A percentile compares a stretch with the other conserved stretches of the same genome.
These are phyloP conservation scores for Suricata suricatta DNA, from an alignment of 2,113 vertebrate species.

Conservation along the genomic window DNA sequence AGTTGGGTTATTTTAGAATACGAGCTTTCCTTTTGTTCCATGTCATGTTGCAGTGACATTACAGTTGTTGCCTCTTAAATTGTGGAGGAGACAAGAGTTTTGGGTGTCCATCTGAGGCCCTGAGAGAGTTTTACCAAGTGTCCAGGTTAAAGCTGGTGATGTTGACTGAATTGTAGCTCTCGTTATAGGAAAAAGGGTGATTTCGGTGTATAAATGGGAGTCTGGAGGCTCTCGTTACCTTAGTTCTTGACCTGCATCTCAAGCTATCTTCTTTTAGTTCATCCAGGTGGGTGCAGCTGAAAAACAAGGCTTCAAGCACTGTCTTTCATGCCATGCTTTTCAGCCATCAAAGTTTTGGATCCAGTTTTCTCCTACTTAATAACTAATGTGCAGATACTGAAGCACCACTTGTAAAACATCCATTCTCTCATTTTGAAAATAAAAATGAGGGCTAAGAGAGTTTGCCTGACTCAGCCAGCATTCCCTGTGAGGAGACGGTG, in stretches of 20 bases:
- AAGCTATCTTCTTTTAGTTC: neutral
- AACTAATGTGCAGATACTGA: neutral
- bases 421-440: neutral
- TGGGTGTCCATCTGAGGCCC: no score
- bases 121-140: neutral
- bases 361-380: neutral
- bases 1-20: neutral
- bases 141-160: neutral
- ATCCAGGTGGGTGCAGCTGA: neutral
- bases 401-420: neutral
- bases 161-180: neutral
- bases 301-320: neutral
- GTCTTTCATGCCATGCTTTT: neutral
- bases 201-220: neutral
- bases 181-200: neutral
- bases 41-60: neutral
- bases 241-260: neutral
- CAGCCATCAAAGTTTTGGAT: neutral
- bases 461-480: neutral
- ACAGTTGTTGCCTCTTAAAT: neutral
- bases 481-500: no score
- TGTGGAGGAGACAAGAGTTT: neutral
- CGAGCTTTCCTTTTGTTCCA: neutral
- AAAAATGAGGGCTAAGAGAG: no score
- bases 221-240: neutral